A percentile compares a stretch with the other conserved stretches of the same genome.
These are phyloP conservation scores for Lytechinus pictus DNA, from an alignment of 35 echinoderm and acorn worm genomes.

Conservation along the genomic window DNA sequence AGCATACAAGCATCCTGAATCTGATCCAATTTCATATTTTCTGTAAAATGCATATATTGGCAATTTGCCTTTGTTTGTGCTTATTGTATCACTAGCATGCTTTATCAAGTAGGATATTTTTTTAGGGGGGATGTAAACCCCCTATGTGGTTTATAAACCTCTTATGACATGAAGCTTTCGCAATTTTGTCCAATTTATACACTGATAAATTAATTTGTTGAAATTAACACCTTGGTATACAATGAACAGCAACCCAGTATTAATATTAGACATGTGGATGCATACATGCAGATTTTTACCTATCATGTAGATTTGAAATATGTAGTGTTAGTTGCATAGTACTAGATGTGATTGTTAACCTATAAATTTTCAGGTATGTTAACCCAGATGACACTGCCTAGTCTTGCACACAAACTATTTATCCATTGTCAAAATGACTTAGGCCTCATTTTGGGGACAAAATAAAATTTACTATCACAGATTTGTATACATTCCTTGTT, in stretches of 20 bases:
- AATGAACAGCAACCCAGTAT: neutral
- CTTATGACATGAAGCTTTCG: no score
- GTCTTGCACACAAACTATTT: neutral
- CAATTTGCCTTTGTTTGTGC: no score
- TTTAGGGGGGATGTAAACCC: no score
- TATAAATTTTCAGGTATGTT: neutral
- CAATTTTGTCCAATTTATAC: no score
- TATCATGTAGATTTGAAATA: neutral
- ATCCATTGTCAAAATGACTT: neutral
- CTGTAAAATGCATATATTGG: no score
- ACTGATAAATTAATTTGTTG: no score
- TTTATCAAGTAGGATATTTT: no score
- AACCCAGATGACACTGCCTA: neutral
- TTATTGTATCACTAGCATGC: no score
- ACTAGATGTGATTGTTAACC: neutral
- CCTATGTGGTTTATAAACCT: no score
- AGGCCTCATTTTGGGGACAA: conserved; percentile 1
- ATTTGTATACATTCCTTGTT: neutral
- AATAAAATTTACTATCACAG: conserved; percentile 6
- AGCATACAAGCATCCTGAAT: no score
- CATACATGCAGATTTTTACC: neutral
- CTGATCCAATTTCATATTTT: no score
- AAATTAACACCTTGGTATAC: neutral
- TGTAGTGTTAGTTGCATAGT: neutral
- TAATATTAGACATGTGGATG: neutral